Base-by-base conservation (phyloP, 2,888 invertebrate species). In the Andricus curvator region DNA sequence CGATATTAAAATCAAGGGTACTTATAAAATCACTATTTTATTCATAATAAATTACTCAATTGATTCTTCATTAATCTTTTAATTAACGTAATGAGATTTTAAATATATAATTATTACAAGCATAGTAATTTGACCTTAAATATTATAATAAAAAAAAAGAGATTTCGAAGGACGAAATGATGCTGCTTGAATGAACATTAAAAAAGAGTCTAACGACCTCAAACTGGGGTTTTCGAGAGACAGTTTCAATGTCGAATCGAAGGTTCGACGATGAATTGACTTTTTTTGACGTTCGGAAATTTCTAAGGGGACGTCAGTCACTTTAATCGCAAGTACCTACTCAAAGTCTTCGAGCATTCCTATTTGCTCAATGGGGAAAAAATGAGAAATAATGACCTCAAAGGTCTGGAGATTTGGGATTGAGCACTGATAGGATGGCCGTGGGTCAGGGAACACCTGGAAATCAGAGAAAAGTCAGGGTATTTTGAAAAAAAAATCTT, bases 211-310 rank as follows among this genome's bases (percentile, higher is more conserved):
- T 70, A 70, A 74, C 29, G 33, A 56, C 33, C 56, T 74, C 37
- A 74, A 25, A 20, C n/a, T 29, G 48, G 29, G 33, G 56, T 74
- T 56, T n/a, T 74, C 33, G 51, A 74, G 51, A 29, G 51, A 11
- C 51, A 74, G 8, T 74, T 33, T 74, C 51, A 74, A 74, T 74
- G 74, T n/a, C n/a, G 20, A 51, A 22, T 74, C 56, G 29, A 74
- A 74, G 74, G 74, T 74, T 51, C 25, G 29, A 70, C n/a, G 51
- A 29, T 56, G 48, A 51, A 74, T 74, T 13, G 51, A 5, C 29
- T 48, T 56, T 74, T 51, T 70, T 56, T 33, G 25, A 9, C 25
- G 17, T 25, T 70, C 20, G 48, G 20, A 20, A 68, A 48, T 48
- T 44, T 68, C 48, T 17, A 70, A 51, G 48, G 70, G 25, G 44